Evolutionary conservation across 1,140 invertebrate genomes (phyloP), one percentile per base, ranked within the genome.

Genomic region (Coptotermes formosanus): DNA sequence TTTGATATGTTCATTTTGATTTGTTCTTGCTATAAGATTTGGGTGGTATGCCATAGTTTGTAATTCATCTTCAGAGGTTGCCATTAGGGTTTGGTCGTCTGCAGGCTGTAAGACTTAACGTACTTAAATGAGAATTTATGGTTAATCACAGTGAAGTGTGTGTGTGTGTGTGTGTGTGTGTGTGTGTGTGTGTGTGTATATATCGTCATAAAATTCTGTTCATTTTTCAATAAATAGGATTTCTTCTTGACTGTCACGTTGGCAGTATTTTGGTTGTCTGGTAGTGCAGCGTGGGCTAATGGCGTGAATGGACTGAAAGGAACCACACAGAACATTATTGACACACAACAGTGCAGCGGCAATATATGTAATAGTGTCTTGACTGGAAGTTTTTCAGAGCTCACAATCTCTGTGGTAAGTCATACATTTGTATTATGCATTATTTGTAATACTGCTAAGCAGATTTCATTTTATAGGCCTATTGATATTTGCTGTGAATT

Each of bases 381-480:
- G 30, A 12, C 44, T 59, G 91, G 92, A 55, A 92, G 92, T 88
- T 94, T 92, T 89, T 92, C 93, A 44, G 91, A 91, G 83, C 90
- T 95, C 30, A 93, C 94, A 89, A 93, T 94, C 45, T 94, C 94
- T 86, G 91, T 95, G 89, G 94, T 95, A 92, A 92, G 92, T 92
- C 88, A 21, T 55, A 55, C 19, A 21, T 4, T 55, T 55, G 19
- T 55, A 55, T 55, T 48, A 16, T 48, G 16, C 14, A 55, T 55
- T 21, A 16, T 55, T 55, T 55, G 19, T 55, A 55, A 21, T 55
- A 21, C 52, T 19, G 52, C 19, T 55, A 55, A 55, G 7, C 52
- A 55, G 16, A 55, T 21, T 55, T 12, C 19, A 55, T 55, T 55
- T 55, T 21, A 38, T 38, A 38, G 38, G 38, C 38, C 38, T 38